A percentile compares a stretch with the other conserved stretches of the same genome.
Conservation (phyloP, 1,140 invertebrate species). For the Saxidomus purpurata region DNA sequence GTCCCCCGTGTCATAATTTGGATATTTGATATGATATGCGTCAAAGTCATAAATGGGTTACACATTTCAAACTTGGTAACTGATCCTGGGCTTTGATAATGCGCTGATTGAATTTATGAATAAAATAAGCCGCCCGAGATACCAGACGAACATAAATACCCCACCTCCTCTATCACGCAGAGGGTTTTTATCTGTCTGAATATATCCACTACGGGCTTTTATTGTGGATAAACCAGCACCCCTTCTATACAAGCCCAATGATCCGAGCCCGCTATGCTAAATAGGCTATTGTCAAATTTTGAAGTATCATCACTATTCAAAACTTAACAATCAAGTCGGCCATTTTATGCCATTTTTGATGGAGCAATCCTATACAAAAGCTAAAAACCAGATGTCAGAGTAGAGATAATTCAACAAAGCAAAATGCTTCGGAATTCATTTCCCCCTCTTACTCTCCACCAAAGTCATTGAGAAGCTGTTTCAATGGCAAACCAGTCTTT, state of each 20-base stretch:
- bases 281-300: slow-evolving; percentile 65
- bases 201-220: slow-evolving; percentile 26
- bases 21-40: slow-evolving; percentile 33
- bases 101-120: slow-evolving; percentile 66
- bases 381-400: slow-evolving; percentile 62
- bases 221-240: slow-evolving; percentile 54
- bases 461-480: slow-evolving; percentile 25
- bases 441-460: slow-evolving; percentile 42
- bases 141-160: slow-evolving; percentile 44
- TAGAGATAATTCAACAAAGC: slow-evolving; percentile 57
- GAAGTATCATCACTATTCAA: slow-evolving; percentile 57
- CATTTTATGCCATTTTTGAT: slow-evolving; percentile 66
- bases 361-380: slow-evolving; percentile 56
- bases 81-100: slow-evolving; percentile 40
- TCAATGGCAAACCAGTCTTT: slow-evolving; percentile 43
- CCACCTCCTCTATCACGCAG: slow-evolving; percentile 40
- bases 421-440: slow-evolving; percentile 59
- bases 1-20: slow-evolving; percentile 33
- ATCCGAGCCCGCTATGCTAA: slow-evolving; percentile 63
- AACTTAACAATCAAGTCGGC: slow-evolving; percentile 56
- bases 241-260: slow-evolving; percentile 31
- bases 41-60: slow-evolving; percentile 55
- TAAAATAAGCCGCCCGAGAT: slow-evolving; percentile 44
- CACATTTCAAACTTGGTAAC: slow-evolving; percentile 50
- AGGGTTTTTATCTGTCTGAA: slow-evolving; percentile 51